Evolutionary conservation across 2,797 vertebrate species (phyloP), one percentile per base, ranked within the genome.

Genomic region (Hydrolagus colliei): DNA sequence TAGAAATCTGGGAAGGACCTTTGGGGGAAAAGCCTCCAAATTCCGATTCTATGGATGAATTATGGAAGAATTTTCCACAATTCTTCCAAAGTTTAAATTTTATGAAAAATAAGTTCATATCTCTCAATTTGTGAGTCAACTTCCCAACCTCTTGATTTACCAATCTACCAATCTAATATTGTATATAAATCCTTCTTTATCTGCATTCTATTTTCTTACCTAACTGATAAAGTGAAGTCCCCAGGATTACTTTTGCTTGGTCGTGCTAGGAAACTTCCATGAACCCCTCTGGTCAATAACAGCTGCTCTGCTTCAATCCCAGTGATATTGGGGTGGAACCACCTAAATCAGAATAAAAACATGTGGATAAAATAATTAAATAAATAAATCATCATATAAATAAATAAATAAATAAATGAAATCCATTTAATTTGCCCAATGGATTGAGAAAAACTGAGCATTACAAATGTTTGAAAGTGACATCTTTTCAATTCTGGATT

Each of bases 191-290:
- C 32, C 67, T 85, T 22, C 32, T 79, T 79, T 35, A 80, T 4
- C 10, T 18, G 4, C 62, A 16, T 11, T 72, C 8, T 61, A 59
- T 18, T 13, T 76, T 59, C 16, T 62, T 90, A 96, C 96, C 96
- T 95, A 91, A 97, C 95, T 0, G 96, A 98, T 63, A 97, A 94
- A 0, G 96, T 97, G 91, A 97, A 97, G 86, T 97, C 96, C 72
- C 96, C 95, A 0, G 95, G 96, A 86, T 96, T 97, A 92, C 96
- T 97, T 91, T 96, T 96, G 88, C 97, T 97, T n/a, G 96, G 96
- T 27, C 96, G 93, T 65, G 95, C 96, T 91, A 97, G 90, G 91
- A 97, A 97, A 90, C 96, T 96, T 87, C 97, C 95, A 86, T 96
- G 96, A 89, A 94, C 94, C 0, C 96, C 97, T 79, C 95, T 91